Percentiles rank a stretch among this genome's conserved stretches.
Conservation (phyloP, 1,140 invertebrate genomes). For the Drosophila melanogaster region DNA sequence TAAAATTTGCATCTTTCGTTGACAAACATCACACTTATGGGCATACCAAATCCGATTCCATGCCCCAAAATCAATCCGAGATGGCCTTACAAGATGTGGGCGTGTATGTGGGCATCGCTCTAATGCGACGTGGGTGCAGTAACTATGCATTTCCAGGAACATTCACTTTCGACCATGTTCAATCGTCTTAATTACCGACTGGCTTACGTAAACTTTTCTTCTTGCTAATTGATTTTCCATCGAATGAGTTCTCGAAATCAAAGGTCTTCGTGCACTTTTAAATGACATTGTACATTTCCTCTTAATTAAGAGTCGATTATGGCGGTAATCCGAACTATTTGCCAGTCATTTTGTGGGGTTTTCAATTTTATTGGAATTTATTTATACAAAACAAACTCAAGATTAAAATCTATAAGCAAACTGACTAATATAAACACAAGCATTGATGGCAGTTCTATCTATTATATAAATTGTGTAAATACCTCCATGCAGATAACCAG, state of each 20-base stretch:
- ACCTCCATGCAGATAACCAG: no score
- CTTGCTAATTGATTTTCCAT: background rate
- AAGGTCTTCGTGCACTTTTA: background rate
- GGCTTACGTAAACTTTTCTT: background rate
- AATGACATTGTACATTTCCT: background rate
- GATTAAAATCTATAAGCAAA: no score
- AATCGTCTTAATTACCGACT: slow-evolving; percentile 1
- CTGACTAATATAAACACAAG: no score
- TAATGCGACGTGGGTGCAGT: background rate
- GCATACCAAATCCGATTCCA: slow-evolving; percentile 16
- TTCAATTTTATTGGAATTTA: no score
- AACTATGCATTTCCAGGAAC: background rate
- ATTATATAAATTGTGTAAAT: no score
- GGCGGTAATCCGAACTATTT: background rate
- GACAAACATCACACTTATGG: slow-evolving; percentile 40
- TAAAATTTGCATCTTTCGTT: slow-evolving; percentile 41
- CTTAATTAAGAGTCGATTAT: background rate
- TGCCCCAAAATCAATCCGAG: background rate
- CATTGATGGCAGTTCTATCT: no score
- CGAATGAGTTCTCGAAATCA: background rate
- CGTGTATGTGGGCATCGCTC: background rate
- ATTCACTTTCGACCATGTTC: background rate
- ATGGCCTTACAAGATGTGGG: background rate
- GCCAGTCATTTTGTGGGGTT: no score
- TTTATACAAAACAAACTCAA: no score